Evolutionary conservation across 2,888 invertebrate genomes (phyloP).

Genomic region (Maniola hyperantus): DNA sequence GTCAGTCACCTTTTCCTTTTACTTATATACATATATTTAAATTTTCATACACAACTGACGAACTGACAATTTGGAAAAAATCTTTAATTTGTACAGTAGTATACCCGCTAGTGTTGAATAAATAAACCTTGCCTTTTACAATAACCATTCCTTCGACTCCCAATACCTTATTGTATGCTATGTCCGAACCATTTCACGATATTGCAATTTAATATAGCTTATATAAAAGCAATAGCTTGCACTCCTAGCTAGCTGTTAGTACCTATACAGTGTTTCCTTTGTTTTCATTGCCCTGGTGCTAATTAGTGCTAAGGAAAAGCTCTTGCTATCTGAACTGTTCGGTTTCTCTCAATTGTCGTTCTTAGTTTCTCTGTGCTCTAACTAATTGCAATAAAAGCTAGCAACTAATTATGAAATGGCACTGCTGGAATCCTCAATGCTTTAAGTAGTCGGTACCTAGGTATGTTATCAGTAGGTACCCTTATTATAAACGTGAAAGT

Average conservation of each 20-base stretch:
- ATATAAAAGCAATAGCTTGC: background rate
- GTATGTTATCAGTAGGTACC: too few relatives aligned
- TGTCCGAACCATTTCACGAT: background rate
- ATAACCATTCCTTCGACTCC: too few relatives aligned
- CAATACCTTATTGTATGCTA: background rate
- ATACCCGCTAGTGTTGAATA: too few relatives aligned
- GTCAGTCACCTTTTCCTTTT: too few relatives aligned
- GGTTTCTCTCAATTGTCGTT: background rate
- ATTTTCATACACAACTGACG: too few relatives aligned
- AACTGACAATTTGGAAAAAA: too few relatives aligned
- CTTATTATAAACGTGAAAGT: too few relatives aligned
- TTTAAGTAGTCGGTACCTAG: too few relatives aligned
- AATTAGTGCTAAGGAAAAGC: background rate
- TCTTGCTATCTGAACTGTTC: background rate
- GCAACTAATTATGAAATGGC: constrained; percentile 2
- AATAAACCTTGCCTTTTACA: background rate
- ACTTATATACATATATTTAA: too few relatives aligned
- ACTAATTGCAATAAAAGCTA: background rate
- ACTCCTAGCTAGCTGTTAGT: background rate
- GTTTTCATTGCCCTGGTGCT: background rate
- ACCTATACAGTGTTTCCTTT: background rate
- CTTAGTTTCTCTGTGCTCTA: background rate
- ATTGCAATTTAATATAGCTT: too few relatives aligned
- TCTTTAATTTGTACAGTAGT: too few relatives aligned
- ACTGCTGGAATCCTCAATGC: background rate